These are phyloP conservation scores for Myotis findleyi DNA, from an alignment of 2,797 vertebrate species.

Conservation along the genomic window DNA sequence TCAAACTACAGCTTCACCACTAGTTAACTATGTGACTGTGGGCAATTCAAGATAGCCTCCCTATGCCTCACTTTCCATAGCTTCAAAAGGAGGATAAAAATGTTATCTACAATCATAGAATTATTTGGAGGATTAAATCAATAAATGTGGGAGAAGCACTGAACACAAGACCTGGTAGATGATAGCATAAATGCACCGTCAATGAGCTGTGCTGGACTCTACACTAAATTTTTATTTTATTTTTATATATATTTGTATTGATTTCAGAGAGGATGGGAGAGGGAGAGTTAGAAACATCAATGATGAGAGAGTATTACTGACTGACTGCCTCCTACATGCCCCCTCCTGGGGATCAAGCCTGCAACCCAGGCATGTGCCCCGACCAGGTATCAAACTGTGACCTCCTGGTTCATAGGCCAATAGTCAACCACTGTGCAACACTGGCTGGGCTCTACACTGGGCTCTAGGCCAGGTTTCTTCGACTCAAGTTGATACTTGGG, in stretches of 20 bases:
- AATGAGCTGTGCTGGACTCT: background rate
- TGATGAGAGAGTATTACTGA: too few species aligned
- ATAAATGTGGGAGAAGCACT: background rate
- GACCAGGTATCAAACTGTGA: too few species aligned
- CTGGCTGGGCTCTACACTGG: too few species aligned
- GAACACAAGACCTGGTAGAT: background rate
- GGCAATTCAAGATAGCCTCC: background rate
- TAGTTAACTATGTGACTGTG: background rate
- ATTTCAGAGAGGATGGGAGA: too few species aligned
- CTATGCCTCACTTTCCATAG: background rate
- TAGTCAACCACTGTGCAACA: too few species aligned
- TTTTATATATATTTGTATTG: too few species aligned
- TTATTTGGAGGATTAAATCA: background rate
- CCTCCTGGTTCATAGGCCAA: too few species aligned
- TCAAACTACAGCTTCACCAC: background rate
- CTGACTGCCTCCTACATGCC: too few species aligned
- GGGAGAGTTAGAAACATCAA: too few species aligned
- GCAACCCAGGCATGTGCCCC: too few species aligned
- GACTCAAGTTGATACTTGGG: background rate
- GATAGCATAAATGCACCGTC: background rate
- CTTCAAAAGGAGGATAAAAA: slow-evolving; percentile 1
- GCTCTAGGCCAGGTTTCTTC: background rate
- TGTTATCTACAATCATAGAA: background rate
- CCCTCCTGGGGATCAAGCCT: too few species aligned
- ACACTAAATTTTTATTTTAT: background rate